A percentile compares a stretch with the other conserved stretches of the same genome.
phyloP scores from a whole-genome alignment of 2,888 invertebrate species.

The Oeneis ivallda region DNA sequence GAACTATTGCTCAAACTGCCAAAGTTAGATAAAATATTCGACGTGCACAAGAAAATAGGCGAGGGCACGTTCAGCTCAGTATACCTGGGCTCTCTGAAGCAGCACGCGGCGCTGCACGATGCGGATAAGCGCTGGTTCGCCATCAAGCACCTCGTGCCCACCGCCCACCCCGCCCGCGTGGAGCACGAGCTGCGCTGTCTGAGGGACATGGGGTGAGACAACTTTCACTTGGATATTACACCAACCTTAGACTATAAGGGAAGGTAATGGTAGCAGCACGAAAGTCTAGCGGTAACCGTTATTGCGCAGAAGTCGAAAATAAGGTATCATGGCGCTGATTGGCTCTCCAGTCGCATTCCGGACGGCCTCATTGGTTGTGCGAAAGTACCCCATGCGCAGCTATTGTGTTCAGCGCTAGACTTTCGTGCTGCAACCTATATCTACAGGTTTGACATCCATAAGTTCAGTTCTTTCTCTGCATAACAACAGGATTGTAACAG shows the following conservation, averaged over 20 bases:
- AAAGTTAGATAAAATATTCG: slow-evolving; percentile 83
- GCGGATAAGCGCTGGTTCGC: slow-evolving; percentile 85
- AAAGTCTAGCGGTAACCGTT: no score
- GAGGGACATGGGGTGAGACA: slow-evolving; percentile 86
- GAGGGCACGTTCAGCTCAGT: slow-evolving; percentile 95
- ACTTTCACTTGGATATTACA: not conserved
- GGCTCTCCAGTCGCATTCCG: no score
- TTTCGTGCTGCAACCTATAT: no score
- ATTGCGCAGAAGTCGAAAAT: no score
- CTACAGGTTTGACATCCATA: no score
- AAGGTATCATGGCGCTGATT: no score
- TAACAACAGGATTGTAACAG: no score
- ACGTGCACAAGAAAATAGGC: slow-evolving; percentile 87
- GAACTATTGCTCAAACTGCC: slow-evolving; percentile 80
- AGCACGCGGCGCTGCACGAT: slow-evolving; percentile 60
- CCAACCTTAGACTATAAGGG: not conserved
- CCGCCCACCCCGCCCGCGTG: slow-evolving; percentile 90
- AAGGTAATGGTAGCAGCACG: no score
- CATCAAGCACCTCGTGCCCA: slow-evolving; percentile 93
- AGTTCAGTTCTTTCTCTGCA: no score
- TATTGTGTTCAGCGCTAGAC: no score
- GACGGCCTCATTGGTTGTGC: no score
- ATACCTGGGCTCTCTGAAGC: slow-evolving; percentile 86
- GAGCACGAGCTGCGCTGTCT: slow-evolving; percentile 91
- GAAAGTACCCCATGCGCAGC: no score